A percentile compares a stretch with the other conserved stretches of the same genome.
phyloP scores from a whole-genome alignment of 2,113 vertebrate species.

The Cavia aperea region DNA sequence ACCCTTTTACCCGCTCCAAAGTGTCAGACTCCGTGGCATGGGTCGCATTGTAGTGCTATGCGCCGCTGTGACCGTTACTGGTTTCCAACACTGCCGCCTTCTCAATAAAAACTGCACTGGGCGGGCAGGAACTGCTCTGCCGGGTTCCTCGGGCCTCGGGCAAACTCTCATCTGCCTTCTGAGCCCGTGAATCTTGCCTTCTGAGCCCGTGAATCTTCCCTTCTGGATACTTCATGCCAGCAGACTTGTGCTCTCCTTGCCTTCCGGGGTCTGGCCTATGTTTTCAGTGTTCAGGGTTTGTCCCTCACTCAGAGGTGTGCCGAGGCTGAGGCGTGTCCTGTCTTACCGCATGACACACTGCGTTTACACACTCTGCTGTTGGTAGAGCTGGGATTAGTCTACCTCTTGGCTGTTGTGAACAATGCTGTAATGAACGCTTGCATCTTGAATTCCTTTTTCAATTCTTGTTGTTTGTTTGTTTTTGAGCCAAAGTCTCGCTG shows the following conservation, averaged over 20 bases:
- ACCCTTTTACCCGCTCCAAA: neutral
- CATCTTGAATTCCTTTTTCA: neutral
- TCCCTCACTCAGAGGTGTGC: neutral
- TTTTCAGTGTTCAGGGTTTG: neutral
- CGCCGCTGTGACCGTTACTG: neutral
- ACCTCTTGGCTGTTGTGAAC: neutral
- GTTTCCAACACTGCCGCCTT: neutral
- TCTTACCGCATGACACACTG: fast-evolving
- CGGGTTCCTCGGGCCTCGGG: neutral
- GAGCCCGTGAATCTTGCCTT: neutral
- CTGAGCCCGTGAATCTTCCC: neutral
- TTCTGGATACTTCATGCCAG: neutral
- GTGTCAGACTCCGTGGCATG: neutral
- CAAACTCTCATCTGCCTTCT: neutral
- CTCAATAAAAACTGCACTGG: neutral
- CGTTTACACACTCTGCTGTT: neutral
- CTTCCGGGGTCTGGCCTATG: neutral
- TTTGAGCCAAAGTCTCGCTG: neutral
- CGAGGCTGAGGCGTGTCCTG: neutral
- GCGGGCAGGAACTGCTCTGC: neutral
- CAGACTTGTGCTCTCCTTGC: neutral
- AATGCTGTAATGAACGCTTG: neutral
- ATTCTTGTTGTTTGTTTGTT: neutral
- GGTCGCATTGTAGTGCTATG: neutral
- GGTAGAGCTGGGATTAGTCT: neutral